phyloP scores from a whole-genome alignment of 2,113 vertebrate species.

The Climacteris rufus region DNA sequence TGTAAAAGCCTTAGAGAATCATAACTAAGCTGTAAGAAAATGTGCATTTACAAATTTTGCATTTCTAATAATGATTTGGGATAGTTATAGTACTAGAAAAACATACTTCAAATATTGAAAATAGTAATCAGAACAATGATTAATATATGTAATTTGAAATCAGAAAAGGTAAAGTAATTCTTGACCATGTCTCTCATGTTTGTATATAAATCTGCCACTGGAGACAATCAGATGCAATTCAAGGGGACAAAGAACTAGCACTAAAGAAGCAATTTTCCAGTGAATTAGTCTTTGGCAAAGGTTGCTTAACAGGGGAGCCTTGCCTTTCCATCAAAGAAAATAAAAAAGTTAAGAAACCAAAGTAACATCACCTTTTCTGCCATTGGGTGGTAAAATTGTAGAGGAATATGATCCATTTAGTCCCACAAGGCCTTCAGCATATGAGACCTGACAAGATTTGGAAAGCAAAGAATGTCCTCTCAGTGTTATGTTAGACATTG shows the following conservation, averaged over 20 bases:
- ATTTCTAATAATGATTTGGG: background rate
- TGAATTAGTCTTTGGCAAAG: slow-evolving; percentile 19
- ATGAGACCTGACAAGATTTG: background rate
- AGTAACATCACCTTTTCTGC: background rate
- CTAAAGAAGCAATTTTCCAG: slow-evolving; percentile 22
- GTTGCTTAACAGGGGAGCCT: background rate
- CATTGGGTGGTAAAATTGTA: background rate
- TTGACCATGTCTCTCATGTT: background rate
- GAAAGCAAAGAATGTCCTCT: background rate
- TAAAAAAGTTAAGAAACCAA: background rate
- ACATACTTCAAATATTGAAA: background rate
- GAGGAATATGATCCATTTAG: background rate
- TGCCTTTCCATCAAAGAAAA: background rate
- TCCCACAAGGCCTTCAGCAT: background rate
- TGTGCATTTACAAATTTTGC: background rate
- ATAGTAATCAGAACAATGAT: background rate
- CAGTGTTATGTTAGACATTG: background rate
- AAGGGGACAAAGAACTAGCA: background rate
- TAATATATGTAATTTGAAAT: background rate
- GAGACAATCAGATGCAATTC: background rate
- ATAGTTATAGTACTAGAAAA: background rate
- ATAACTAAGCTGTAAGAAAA: background rate
- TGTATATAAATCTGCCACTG: background rate
- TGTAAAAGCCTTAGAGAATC: background rate
- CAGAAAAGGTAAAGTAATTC: background rate